A percentile compares a stretch with the other conserved stretches of the same genome.
Evolutionary conservation across 2,797 vertebrate species (phyloP).

Genomic region (Pipistrellus nathusii): DNA sequence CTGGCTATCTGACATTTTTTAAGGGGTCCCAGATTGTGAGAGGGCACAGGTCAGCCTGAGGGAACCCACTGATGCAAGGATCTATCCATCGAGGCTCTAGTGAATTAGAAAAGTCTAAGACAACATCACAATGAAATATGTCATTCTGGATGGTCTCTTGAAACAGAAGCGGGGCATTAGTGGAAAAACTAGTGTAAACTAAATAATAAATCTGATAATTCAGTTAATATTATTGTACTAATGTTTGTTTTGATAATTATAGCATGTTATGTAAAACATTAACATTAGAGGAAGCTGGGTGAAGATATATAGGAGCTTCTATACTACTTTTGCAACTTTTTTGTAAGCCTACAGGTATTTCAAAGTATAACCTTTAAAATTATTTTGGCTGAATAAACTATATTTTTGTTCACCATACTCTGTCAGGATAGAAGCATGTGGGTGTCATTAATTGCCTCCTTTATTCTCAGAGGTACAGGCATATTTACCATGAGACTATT

Average conservation of each 20-base stretch:
- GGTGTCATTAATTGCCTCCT: neutral
- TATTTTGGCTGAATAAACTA: constrained; percentile 34
- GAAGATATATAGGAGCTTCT: neutral
- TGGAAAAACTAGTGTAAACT: neutral
- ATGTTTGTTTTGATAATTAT: neutral
- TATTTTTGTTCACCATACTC: neutral
- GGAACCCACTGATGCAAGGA: too few relatives aligned
- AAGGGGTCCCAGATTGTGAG: too few relatives aligned
- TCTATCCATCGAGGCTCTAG: too few relatives aligned
- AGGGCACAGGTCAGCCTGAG: too few relatives aligned
- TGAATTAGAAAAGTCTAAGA: neutral
- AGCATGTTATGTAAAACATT: neutral
- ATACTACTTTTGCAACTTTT: constrained; percentile 15
- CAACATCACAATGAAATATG: neutral
- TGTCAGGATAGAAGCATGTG: neutral
- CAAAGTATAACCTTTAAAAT: neutral
- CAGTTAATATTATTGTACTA: neutral
- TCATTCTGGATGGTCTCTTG: neutral
- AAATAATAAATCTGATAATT: neutral
- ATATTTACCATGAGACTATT: neutral
- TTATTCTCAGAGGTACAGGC: neutral
- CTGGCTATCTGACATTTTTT: too few relatives aligned
- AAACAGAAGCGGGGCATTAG: neutral
- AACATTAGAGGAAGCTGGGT: neutral
- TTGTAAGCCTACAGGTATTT: neutral